phyloP scores from a whole-genome alignment of 2,888 invertebrate genomes.

The Scelioninae gen. 1 region DNA sequence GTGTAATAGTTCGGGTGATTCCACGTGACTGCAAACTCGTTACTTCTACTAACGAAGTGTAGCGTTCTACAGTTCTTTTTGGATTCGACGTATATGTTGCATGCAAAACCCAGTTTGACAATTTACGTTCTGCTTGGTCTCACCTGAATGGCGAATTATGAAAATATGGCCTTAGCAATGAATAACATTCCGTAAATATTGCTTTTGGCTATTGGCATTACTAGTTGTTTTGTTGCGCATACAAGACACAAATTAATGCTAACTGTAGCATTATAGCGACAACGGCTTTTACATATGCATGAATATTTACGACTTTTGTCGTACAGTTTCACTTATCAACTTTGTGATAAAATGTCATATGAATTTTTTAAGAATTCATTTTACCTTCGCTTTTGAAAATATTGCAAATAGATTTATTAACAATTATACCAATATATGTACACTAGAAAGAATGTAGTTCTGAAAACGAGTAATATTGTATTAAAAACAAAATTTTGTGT shows the following conservation, averaged over 20 bases:
- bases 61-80: conserved; percentile 58
- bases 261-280: conserved; percentile 18
- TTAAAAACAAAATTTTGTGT: too few relatives aligned
- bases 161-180: conserved; percentile 63
- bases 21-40: conserved; percentile 41
- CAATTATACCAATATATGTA: too few relatives aligned
- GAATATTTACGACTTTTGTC: conserved; percentile 64
- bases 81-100: conserved; percentile 21
- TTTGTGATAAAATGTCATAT: conserved; percentile 33
- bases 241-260: conserved; percentile 52
- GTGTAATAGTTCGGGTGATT: too few relatives aligned
- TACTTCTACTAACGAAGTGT: conserved; percentile 52
- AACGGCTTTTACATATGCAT: conserved; percentile 54
- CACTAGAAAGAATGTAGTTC: too few relatives aligned
- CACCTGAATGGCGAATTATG: conserved; percentile 54
- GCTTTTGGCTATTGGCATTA: conserved; percentile 52
- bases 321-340: conserved; percentile 60
- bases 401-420: too few relatives aligned
- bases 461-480: too few relatives aligned
- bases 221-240: conserved; percentile 37
- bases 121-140: conserved; percentile 53
- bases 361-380: conserved; percentile 9
- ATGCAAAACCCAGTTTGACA: conserved; percentile 48
- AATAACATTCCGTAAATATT: conserved; percentile 55
- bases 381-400: neutral